A percentile compares a stretch with the other conserved stretches of the same genome.
These are phyloP conservation scores for Montifringilla adamsi DNA, from an alignment of 2,113 vertebrate genomes.

Conservation along the genomic window DNA sequence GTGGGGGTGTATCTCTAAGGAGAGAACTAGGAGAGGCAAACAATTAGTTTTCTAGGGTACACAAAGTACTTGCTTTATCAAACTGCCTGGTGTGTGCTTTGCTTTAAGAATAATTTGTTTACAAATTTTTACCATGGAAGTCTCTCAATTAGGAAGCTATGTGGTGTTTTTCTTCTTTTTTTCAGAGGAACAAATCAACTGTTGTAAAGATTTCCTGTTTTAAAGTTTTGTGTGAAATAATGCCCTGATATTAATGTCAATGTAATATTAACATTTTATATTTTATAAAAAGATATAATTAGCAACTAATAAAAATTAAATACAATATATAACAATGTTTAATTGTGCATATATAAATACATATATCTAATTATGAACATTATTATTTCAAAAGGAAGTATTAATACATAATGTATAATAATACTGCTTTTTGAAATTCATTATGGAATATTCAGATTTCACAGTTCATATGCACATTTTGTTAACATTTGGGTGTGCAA, in stretches of 20 bases:
- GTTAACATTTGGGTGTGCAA: neutral
- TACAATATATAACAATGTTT: accelerated
- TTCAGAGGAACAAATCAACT: neutral
- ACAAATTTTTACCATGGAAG: accelerated
- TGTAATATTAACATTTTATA: neutral
- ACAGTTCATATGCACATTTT: neutral
- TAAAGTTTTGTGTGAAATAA: neutral
- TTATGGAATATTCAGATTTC: neutral
- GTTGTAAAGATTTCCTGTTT: neutral
- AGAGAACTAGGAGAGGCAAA: neutral
- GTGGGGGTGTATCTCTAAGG: accelerated
- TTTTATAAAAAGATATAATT: neutral
- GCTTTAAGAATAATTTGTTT: neutral
- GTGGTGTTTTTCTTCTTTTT: neutral
- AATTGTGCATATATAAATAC: neutral
- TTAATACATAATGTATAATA: neutral
- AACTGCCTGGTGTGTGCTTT: neutral
- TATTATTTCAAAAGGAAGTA: neutral
- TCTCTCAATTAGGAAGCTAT: neutral
- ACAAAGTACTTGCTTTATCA: neutral
- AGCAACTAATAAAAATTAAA: neutral
- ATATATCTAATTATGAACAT: neutral
- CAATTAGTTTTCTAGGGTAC: neutral
- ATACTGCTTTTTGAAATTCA: neutral
- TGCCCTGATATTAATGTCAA: neutral